Conservation (phyloP, 2,113 vertebrate genomes). For the Rhinoderma darwinii region DNA sequence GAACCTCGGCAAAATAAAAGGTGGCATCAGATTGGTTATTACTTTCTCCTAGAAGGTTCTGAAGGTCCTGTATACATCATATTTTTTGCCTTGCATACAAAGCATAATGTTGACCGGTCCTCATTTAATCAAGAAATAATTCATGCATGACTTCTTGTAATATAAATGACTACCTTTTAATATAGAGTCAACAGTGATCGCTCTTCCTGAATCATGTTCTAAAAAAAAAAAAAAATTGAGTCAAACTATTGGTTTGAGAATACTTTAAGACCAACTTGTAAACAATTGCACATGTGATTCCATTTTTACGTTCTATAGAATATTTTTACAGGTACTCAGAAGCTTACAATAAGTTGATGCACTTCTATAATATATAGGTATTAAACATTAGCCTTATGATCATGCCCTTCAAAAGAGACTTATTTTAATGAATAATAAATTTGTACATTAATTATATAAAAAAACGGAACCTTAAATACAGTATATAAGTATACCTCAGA, state of each 20-base stretch:
- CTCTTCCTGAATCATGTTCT: conserved; percentile 28
- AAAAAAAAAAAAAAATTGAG: conserved; percentile 5
- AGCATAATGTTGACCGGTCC: neutral
- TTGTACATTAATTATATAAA: too few relatives aligned
- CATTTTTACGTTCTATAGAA: neutral
- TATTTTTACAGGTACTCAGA: neutral
- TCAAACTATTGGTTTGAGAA: neutral
- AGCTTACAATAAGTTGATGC: neutral
- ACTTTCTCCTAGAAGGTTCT: neutral
- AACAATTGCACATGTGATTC: neutral
- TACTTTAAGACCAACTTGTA: neutral
- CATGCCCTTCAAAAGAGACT: too few relatives aligned
- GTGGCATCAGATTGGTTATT: too few relatives aligned
- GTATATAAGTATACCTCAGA: too few relatives aligned
- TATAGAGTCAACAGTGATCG: neutral
- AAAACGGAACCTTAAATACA: neutral
- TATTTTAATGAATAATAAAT: too few relatives aligned
- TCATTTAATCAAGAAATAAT: neutral
- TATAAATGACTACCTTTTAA: conserved; percentile 33
- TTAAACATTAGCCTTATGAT: neutral
- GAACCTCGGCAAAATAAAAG: too few relatives aligned
- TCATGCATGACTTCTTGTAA: neutral
- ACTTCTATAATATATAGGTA: neutral
- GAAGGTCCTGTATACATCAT: neutral
- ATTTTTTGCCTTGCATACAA: neutral